Evolutionary conservation across 2,797 vertebrate species (phyloP).

Genomic region (Numenius phaeopus): DNA sequence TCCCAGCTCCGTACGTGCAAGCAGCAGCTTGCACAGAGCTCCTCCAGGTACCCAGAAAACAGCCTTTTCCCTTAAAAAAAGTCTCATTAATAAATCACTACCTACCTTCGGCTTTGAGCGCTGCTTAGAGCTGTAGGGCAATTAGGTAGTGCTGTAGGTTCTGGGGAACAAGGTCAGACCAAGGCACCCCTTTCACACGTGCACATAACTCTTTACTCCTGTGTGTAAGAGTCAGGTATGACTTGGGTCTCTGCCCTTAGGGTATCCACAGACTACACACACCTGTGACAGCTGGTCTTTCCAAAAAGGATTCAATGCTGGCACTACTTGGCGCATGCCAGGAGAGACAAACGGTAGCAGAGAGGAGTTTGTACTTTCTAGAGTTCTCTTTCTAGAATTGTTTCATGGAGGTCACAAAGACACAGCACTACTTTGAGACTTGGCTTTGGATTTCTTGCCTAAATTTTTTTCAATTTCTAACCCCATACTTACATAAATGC

Average conservation of each 20-base stretch:
- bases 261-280: not conserved
- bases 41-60: not conserved
- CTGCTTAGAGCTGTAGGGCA: not conserved
- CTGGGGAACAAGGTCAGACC: not conserved
- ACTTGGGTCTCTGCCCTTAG: not conserved
- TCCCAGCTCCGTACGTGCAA: not conserved
- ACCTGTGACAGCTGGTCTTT: not conserved
- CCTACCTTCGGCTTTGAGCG: not conserved
- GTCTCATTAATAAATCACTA: not conserved
- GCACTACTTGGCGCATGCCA: accelerated
- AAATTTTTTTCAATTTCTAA: not conserved
- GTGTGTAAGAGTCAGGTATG: not conserved
- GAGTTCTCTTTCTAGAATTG: not conserved
- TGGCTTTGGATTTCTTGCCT: not conserved
- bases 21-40: not conserved
- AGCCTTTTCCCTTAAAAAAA: not conserved
- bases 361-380: accelerated
- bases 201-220: not conserved
- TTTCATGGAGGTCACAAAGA: not conserved
- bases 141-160: not conserved
- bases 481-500: not conserved
- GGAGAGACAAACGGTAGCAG: not conserved
- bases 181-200: accelerated
- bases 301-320: not conserved
- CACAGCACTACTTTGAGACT: not conserved